A percentile compares a stretch with the other conserved stretches of the same genome.
Evolutionary conservation across 2,113 vertebrate genomes (phyloP).

Genomic region (Colius striatus): DNA sequence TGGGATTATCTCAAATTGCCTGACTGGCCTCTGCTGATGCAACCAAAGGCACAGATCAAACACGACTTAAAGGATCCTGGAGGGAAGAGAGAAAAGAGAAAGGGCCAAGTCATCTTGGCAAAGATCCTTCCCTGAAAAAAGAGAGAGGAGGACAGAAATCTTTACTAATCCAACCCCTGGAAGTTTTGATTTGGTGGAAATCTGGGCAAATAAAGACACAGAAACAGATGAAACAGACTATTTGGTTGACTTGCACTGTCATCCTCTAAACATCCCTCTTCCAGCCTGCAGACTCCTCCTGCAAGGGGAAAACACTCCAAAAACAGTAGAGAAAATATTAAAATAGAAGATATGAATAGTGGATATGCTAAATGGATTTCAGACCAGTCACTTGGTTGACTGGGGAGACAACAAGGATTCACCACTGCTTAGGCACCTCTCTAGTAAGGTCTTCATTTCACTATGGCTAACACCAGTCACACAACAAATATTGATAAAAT

Average conservation of each 20-base stretch:
- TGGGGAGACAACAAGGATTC: background rate
- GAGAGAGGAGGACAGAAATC: background rate
- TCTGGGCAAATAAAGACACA: background rate
- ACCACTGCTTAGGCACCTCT: background rate
- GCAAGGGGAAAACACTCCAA: background rate
- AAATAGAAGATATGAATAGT: background rate
- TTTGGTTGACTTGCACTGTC: background rate
- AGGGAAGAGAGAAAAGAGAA: background rate
- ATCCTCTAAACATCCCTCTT: background rate
- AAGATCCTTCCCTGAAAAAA: background rate
- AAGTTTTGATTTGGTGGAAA: background rate
- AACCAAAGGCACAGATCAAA: background rate
- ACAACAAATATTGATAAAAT: background rate
- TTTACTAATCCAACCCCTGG: background rate
- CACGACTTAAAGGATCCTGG: background rate
- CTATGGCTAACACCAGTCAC: background rate
- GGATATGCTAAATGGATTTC: background rate
- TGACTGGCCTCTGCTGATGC: background rate
- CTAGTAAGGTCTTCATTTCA: background rate
- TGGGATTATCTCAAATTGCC: constrained; percentile 38
- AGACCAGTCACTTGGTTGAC: background rate
- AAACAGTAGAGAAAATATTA: background rate
- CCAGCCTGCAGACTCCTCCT: background rate
- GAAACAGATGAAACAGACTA: background rate
- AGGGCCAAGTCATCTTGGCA: background rate